Evolutionary conservation across 2,797 vertebrate species (phyloP).

Genomic region (Lycodopsis pacificus): DNA sequence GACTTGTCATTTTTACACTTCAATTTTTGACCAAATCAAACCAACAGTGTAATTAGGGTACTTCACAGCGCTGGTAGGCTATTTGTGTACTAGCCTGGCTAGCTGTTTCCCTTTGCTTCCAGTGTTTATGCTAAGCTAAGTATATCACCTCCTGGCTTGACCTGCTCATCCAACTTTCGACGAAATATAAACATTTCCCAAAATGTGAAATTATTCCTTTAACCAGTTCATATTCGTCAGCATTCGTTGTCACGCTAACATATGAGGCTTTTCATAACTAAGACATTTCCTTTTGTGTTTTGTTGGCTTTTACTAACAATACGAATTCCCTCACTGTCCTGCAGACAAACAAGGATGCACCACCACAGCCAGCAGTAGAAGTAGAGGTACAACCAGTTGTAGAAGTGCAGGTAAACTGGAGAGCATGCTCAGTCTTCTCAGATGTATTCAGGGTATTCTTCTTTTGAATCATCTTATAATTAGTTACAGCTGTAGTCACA

Average conservation of each 20-base stretch:
- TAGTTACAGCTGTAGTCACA: conserved; percentile 14
- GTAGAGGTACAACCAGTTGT: conserved; percentile 43
- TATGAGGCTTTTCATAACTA: background rate
- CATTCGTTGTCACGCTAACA: conserved; percentile 29
- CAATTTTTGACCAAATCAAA: background rate
- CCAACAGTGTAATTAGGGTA: background rate
- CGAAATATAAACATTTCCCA: background rate
- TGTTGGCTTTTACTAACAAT: conserved; percentile 36
- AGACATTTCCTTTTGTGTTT: background rate
- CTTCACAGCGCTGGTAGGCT: background rate
- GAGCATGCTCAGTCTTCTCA: conserved; percentile 3
- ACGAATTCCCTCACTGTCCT: conserved; percentile 47
- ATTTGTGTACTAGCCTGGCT: background rate
- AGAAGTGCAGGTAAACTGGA: conserved; percentile 60
- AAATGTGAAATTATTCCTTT: conserved; percentile 8
- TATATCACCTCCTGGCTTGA: background rate
- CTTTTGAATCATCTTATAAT: background rate
- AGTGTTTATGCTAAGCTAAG: conserved; percentile 22
- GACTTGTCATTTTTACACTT: no score
- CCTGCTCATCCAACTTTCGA: background rate
- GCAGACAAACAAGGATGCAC: conserved; percentile 56
- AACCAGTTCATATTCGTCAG: background rate
- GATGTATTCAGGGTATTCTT: background rate
- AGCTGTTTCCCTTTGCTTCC: background rate
- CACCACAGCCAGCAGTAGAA: conserved; percentile 21